phyloP scores from a whole-genome alignment of 1,140 invertebrate species.

The Homalodisca vitripennis region DNA sequence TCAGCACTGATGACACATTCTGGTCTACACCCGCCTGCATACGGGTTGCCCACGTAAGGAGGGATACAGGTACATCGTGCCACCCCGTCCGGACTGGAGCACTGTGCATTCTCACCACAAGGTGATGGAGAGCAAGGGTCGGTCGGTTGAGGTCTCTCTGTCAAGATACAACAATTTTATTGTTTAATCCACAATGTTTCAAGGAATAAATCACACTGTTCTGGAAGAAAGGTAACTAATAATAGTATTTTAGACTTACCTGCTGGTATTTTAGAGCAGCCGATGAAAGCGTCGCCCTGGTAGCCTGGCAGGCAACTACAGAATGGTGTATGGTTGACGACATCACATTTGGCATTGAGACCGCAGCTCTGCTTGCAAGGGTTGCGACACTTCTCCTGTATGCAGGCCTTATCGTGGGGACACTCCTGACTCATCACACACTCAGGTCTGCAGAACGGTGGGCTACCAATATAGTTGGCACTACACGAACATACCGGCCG shows the following conservation, averaged over 20 bases:
- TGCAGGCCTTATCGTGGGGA: conserved; percentile 67
- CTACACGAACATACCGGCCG: conserved; percentile 76
- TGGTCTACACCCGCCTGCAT: conserved; percentile 58
- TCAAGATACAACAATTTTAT: too few species aligned
- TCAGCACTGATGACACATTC: conserved; percentile 79
- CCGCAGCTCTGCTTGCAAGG: conserved; percentile 76
- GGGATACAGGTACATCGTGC: conserved; percentile 76
- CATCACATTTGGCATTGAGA: conserved; percentile 72
- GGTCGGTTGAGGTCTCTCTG: conserved; percentile 44
- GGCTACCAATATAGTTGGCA: conserved; percentile 56
- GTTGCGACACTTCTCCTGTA: conserved; percentile 75
- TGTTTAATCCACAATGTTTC: too few species aligned
- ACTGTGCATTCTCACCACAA: conserved; percentile 79
- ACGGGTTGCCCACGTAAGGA: conserved; percentile 69
- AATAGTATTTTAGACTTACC: conserved; percentile 41
- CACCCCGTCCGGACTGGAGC: conserved; percentile 64
- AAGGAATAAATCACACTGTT: too few species aligned
- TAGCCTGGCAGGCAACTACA: conserved; percentile 74
- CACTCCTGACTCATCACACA: conserved; percentile 60
- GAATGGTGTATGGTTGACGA: conserved; percentile 77
- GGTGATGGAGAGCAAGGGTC: conserved; percentile 77
- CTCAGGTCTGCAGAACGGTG: conserved; percentile 59
- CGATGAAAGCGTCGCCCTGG: conserved; percentile 79
- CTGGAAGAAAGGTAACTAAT: too few species aligned
- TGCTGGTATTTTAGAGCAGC: conserved; percentile 60